Conservation (phyloP, 2,888 invertebrate species). For the Coelinius sp. region DNA sequence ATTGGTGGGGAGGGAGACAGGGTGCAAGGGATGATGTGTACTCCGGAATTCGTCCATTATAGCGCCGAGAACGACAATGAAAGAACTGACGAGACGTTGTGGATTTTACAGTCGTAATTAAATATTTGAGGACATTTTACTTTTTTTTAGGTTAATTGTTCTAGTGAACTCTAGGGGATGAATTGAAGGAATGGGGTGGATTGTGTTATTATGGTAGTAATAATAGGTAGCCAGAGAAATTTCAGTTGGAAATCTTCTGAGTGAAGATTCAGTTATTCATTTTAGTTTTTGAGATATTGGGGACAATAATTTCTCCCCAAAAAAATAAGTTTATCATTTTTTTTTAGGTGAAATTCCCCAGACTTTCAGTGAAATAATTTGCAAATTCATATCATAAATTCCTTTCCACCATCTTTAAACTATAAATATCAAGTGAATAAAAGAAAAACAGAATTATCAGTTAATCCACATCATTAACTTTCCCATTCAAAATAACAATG, state of each 20-base stretch:
- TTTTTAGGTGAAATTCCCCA: neutral
- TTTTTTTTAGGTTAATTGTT: neutral
- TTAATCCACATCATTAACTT: conserved; percentile 42
- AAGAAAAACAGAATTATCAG: conserved; percentile 33
- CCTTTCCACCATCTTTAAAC: neutral
- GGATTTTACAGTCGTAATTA: conserved; percentile 22
- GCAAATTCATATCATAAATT: neutral
- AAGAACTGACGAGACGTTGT: conserved; percentile 31
- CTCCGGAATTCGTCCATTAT: conserved; percentile 41
- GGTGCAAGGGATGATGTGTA: conserved; percentile 3
- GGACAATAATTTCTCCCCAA: neutral
- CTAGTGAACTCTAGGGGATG: too few relatives aligned
- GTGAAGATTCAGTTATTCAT: neutral
- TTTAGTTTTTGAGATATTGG: neutral
- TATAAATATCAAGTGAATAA: conserved; percentile 3
- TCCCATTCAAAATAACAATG: neutral
- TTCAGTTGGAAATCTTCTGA: neutral
- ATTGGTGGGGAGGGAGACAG: neutral
- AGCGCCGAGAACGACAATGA: conserved; percentile 25
- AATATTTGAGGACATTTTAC: neutral
- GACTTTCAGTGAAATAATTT: neutral
- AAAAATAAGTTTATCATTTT: neutral
- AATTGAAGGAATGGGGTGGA: too few relatives aligned
- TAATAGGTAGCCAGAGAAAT: neutral
- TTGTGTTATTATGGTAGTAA: neutral